Evolutionary conservation across 2,113 vertebrate genomes (phyloP).

Genomic region (Callospermophilus lateralis): DNA sequence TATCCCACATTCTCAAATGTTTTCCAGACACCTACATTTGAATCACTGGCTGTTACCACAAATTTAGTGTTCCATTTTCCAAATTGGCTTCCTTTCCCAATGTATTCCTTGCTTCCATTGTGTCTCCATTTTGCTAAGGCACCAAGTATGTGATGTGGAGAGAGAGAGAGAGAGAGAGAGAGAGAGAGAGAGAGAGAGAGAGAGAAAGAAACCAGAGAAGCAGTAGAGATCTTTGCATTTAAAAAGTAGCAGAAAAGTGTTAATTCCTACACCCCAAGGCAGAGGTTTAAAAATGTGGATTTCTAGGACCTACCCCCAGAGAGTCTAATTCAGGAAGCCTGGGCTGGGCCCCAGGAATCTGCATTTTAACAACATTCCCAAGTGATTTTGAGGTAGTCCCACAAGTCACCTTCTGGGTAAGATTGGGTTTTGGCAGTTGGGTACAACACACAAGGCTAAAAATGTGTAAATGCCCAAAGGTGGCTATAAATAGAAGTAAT

Average conservation of each 20-base stretch:
- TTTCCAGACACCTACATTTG: neutral
- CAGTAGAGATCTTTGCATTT: neutral
- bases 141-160: neutral
- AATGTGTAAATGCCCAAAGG: constrained; percentile 71
- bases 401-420: constrained; percentile 55
- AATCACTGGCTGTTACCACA: neutral
- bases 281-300: constrained; percentile 49
- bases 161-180: neutral
- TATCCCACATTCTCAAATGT: neutral
- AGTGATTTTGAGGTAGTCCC: constrained; percentile 48
- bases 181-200: too few relatives aligned
- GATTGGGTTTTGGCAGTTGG: constrained; percentile 38
- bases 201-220: neutral
- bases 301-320: constrained; percentile 53
- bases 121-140: constrained; percentile 25
- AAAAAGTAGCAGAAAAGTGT: constrained; percentile 10
- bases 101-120: neutral
- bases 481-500: constrained; percentile 77
- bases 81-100: constrained; percentile 38
- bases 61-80: neutral
- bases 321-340: constrained; percentile 49
- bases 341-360: constrained; percentile 3
- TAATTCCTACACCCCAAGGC: constrained; percentile 26
- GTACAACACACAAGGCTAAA: constrained; percentile 63
- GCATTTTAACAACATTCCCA: constrained; percentile 18